Percentiles rank a stretch among this genome's conserved stretches.
Conservation (phyloP, 2,888 invertebrate genomes). For the Glaucopsyche alexis region DNA sequence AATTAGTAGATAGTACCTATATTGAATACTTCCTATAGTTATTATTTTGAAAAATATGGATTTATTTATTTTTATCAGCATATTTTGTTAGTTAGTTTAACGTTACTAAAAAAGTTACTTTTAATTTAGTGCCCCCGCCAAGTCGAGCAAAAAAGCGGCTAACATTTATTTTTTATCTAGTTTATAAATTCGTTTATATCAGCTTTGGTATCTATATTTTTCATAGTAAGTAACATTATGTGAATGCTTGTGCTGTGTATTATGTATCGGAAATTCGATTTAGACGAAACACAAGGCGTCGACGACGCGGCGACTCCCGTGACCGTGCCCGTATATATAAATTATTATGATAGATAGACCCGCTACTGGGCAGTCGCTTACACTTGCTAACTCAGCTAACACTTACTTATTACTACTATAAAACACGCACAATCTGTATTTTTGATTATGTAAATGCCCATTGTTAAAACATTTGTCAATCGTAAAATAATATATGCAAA, state of each 20-base stretch:
- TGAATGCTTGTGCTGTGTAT: not conserved
- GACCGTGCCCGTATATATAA: conserved; percentile 1
- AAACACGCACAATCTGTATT: not conserved
- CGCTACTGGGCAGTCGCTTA: not conserved
- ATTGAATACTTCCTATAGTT: no score
- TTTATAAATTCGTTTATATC: no score
- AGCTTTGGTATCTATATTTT: not conserved
- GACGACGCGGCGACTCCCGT: conserved; percentile 11
- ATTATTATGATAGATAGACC: not conserved
- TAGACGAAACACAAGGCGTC: conserved; percentile 15
- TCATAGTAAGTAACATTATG: not conserved
- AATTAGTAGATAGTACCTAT: no score
- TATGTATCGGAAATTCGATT: conserved; percentile 22
- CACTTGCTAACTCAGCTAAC: not conserved
- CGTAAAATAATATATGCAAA: not conserved
- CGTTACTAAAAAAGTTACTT: no score
- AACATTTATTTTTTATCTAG: no score
- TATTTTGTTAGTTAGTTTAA: no score
- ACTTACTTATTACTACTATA: not conserved
- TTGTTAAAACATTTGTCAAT: not conserved
- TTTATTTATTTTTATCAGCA: no score
- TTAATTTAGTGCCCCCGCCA: no score
- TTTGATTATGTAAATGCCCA: not conserved
- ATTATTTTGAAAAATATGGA: no score
- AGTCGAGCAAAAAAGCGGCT: no score